These are phyloP conservation scores for Myocastor coypus DNA, from an alignment of 2,113 vertebrate genomes.

Conservation along the genomic window DNA sequence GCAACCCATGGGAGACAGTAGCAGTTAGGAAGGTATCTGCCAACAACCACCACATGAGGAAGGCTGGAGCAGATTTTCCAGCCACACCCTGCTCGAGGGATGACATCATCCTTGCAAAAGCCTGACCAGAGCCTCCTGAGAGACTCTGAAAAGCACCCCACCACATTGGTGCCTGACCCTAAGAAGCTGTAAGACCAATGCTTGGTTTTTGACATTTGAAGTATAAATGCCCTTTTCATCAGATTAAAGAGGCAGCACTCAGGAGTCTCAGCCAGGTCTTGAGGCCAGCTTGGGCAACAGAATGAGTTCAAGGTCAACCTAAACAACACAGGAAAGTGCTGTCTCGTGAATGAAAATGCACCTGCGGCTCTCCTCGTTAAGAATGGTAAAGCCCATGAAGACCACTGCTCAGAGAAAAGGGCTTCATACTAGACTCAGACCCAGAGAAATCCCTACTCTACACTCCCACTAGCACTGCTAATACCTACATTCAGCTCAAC, in stretches of 20 bases:
- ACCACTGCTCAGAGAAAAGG: not conserved
- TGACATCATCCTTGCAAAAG: not conserved
- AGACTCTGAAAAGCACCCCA: not conserved
- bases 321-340: not conserved
- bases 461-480: not conserved
- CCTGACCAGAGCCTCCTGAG: not conserved
- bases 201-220: not conserved
- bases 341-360: not conserved
- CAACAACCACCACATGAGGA: not conserved
- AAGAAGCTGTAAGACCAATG: not conserved
- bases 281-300: not conserved
- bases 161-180: not conserved
- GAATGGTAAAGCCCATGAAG: not conserved
- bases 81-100: not conserved
- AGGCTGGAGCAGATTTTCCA: not conserved
- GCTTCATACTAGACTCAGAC: not conserved
- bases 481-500: not conserved
- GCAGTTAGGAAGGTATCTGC: not conserved
- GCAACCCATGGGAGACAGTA: not conserved
- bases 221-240: not conserved
- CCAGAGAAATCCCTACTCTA: constrained; percentile 6
- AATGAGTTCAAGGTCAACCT: not conserved
- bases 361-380: not conserved
- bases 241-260: not conserved
- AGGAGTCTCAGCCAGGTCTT: not conserved